These are phyloP conservation scores for Corella eumyota DNA, from an alignment of 23 tunicate genomes.

Conservation along the genomic window DNA sequence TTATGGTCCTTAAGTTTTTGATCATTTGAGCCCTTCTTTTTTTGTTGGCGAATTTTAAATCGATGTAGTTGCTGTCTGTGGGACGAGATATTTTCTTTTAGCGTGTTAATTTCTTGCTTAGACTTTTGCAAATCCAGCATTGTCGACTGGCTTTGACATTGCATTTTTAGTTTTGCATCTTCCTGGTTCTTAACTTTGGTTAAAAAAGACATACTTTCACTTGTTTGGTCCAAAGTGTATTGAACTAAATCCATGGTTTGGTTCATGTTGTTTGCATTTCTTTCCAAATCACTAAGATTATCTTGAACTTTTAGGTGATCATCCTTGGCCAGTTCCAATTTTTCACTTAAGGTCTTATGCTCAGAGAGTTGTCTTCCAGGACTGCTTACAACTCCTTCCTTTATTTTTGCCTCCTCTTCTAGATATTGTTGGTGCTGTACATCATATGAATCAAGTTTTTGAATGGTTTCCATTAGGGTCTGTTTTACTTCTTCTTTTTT, in stretches of 20 bases:
- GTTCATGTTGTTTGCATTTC: slow-evolving; percentile 5
- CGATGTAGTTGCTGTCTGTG: slow-evolving; percentile 28
- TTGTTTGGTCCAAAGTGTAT: slow-evolving; percentile 6
- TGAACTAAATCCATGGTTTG: slow-evolving; percentile 11
- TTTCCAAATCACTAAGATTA: slow-evolving; percentile 3
- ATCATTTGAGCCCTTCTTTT: slow-evolving; percentile 3
- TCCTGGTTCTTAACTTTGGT: slow-evolving; percentile 6
- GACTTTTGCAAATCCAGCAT: neutral
- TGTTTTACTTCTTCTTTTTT: slow-evolving; percentile 24
- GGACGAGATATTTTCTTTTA: slow-evolving; percentile 17
- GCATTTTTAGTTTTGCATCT: slow-evolving; percentile 9
- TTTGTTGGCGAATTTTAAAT: slow-evolving; percentile 9
- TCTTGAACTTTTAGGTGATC: slow-evolving; percentile 9
- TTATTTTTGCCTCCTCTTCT: neutral
- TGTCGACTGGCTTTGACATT: slow-evolving; percentile 6
- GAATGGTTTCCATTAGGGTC: neutral
- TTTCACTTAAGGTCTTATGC: neutral
- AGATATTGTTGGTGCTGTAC: no score
- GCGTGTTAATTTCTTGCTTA: slow-evolving; percentile 9
- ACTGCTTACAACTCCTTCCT: slow-evolving; percentile 19
- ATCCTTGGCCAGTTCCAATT: slow-evolving; percentile 6
- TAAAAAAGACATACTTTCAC: slow-evolving; percentile 4
- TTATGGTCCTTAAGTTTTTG: slow-evolving; percentile 13
- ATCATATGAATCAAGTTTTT: no score
- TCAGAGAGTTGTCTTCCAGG: slow-evolving; percentile 18